phyloP scores from a whole-genome alignment of 2,888 invertebrate genomes.

The Thymelicus lineola region DNA sequence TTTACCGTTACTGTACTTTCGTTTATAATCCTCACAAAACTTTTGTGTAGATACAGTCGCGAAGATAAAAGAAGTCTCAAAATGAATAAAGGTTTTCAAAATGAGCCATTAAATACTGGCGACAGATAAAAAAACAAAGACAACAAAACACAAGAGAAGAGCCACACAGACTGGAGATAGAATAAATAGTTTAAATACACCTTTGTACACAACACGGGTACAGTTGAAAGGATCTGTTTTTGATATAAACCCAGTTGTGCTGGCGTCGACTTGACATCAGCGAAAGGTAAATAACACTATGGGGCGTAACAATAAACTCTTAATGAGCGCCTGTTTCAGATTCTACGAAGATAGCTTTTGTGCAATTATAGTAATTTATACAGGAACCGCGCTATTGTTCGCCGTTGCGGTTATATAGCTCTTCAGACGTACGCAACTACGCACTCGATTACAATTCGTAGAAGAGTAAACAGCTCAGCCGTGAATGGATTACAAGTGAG shows the following conservation, averaged over 20 bases:
- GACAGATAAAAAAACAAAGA: conserved; percentile 50
- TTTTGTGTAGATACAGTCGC: conserved; percentile 3
- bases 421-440: conserved; percentile 12
- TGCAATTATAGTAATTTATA: conserved; percentile 48
- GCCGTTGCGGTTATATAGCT: conserved; percentile 5
- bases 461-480: conserved; percentile 44
- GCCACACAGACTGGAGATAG: conserved; percentile 44
- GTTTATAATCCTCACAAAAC: conserved; percentile 3
- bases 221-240: conserved; percentile 56
- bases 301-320: conserved; percentile 66
- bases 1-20: conserved; percentile 8
- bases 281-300: conserved; percentile 63
- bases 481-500: conserved; percentile 26
- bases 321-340: conserved; percentile 70
- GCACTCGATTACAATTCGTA: conserved; percentile 51
- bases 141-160: conserved; percentile 52
- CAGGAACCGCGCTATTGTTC: conserved; percentile 26
- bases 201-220: conserved; percentile 64
- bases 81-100: conserved; percentile 46
- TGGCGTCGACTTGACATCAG: conserved; percentile 15
- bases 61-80: conserved; percentile 30
- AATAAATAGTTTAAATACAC: conserved; percentile 58
- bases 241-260: conserved; percentile 42
- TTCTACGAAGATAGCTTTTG: conserved; percentile 58
- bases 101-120: conserved; percentile 48